Evolutionary conservation across 2,113 vertebrate species (phyloP), one percentile per base, ranked within the genome.

Genomic region (Salvelinus fontinalis): DNA sequence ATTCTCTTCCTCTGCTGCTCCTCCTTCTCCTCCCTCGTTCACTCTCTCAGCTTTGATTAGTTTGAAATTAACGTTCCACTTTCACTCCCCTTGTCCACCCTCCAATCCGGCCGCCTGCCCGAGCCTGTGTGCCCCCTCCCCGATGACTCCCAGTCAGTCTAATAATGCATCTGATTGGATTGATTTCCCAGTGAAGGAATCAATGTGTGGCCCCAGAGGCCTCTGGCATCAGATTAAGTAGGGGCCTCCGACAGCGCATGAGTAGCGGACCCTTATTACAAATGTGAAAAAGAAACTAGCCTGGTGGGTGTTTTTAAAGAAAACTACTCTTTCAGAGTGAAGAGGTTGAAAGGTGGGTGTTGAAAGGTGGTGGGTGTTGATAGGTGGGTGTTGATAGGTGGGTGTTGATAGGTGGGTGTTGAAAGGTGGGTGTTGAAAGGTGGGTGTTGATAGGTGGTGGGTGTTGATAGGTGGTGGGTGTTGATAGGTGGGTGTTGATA

Each of bases 81-180:
- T 60, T 60, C 20, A 60, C 59, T 60, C 60, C 22, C 60, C 22
- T 22, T 24, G 22, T 22, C 22, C 49, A 14, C 49, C 49, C 49
- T 51, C 59, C 59, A 12, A 20, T 60, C n/a, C n/a, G 3, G 7
- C 64, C 24, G 12, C 8, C 64, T 11, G 11, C 20, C 57, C 57
- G 11, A 4, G 59, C 59, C 22, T 13, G 12, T 24, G 9, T 66
- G 6, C 59, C 4, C 59, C 59, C 59, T 60, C n/a, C 59, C 59
- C 59, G 2, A 12, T 60, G 59, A n/a, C 4, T 27, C 13, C 24
- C 22, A 11, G 64, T 27, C 22, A 27, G 64, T 27, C 22, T 66
- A 24, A 24, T 27, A 66, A 66, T 27, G 64, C n/a, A 27, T 66
- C 64, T 66, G 66, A 68, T 34, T 68, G 67, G 67, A 68, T 39